Conservation (phyloP, 2,113 vertebrate species). For the Mastomys coucha region DNA sequence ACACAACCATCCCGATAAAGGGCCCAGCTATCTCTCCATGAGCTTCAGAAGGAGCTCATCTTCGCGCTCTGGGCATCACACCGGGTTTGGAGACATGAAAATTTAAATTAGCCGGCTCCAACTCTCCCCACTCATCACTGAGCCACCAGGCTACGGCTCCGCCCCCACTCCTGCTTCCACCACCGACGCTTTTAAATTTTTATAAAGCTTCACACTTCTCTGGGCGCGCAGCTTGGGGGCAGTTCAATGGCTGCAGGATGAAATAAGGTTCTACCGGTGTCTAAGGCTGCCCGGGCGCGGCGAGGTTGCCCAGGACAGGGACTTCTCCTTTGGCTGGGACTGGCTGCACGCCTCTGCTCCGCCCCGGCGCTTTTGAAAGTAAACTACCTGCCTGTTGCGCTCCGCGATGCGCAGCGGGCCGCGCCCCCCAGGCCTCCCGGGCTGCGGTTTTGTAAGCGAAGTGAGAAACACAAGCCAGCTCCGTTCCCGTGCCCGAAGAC, state of each 20-base stretch:
- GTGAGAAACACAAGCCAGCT: slow-evolving; percentile 50
- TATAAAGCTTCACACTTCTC: slow-evolving; percentile 66
- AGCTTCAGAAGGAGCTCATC: background rate
- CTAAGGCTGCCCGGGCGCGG: background rate
- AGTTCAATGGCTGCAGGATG: slow-evolving; percentile 55
- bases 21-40: background rate
- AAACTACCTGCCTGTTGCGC: slow-evolving; percentile 85
- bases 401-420: slow-evolving; percentile 55
- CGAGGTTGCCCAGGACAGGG: background rate
- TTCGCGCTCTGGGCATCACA: background rate
- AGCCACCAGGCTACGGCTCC: slow-evolving; percentile 66
- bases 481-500: background rate
- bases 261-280: background rate
- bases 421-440: slow-evolving; percentile 5
- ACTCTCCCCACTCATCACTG: background rate
- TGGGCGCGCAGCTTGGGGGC: slow-evolving; percentile 41
- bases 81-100: background rate
- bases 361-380: slow-evolving; percentile 81
- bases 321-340: background rate
- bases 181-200: slow-evolving; percentile 68
- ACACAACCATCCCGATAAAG: background rate
- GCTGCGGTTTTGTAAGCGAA: background rate
- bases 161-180: slow-evolving; percentile 61
- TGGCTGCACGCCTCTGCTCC: slow-evolving; percentile 54
- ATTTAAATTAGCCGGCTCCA: background rate